Conservation (phyloP, 2,113 vertebrate species). For the Antennarius striatus region DNA sequence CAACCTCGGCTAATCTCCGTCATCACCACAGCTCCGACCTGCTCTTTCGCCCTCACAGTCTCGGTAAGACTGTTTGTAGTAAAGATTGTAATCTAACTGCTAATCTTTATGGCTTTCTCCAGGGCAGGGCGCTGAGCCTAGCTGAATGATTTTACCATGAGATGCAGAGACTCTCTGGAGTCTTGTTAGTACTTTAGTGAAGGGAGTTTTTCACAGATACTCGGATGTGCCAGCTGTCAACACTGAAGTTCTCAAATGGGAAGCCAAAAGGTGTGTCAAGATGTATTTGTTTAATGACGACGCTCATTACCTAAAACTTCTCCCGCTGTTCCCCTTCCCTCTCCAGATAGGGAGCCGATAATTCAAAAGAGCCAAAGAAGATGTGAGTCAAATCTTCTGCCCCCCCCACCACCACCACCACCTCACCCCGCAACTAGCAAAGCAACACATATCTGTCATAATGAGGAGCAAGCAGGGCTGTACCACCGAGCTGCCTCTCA, state of each 20-base stretch:
- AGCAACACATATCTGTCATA: conserved; percentile 74
- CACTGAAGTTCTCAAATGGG: conserved; percentile 46
- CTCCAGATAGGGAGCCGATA: conserved; percentile 60
- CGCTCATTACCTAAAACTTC: conserved; percentile 69
- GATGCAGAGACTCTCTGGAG: conserved; percentile 55
- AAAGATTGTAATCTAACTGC: conserved; percentile 75
- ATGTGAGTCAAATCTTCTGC: conserved; percentile 23
- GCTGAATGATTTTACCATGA: conserved; percentile 57
- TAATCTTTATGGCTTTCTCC: conserved; percentile 75
- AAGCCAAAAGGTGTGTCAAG: conserved; percentile 70
- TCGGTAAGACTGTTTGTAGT: conserved; percentile 69
- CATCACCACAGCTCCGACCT: conserved; percentile 61
- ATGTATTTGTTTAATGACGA: conserved; percentile 76
- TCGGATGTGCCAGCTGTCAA: conserved; percentile 66
- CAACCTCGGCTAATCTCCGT: conserved; percentile 64
- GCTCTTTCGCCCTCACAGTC: conserved; percentile 59
- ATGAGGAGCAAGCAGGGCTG: conserved; percentile 70
- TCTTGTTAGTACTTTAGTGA: conserved; percentile 47
- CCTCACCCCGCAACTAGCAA: conserved; percentile 39
- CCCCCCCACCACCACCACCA: conserved; percentile 15
- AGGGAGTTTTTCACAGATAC: conserved; percentile 48
- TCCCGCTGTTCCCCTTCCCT: conserved; percentile 47
- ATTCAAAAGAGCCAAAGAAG: conserved; percentile 49
- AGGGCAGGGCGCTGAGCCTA: conserved; percentile 49
- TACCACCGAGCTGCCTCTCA: conserved; percentile 62